Conservation (phyloP, 2,113 vertebrate genomes). For the Lycaon pictus region DNA sequence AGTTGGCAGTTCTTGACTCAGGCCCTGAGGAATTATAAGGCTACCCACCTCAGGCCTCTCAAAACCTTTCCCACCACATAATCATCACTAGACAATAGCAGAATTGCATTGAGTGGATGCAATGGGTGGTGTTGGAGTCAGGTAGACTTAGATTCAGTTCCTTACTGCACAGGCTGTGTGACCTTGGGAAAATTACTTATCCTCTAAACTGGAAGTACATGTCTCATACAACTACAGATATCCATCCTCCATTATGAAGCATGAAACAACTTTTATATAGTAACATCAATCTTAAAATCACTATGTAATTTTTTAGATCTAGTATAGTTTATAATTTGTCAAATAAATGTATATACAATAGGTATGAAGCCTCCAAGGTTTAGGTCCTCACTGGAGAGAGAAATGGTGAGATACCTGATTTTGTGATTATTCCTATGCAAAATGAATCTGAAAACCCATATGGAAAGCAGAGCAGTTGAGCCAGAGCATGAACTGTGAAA, state of each 20-base stretch:
- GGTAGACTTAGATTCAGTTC: not conserved
- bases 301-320: constrained; percentile 31
- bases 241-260: constrained; percentile 20
- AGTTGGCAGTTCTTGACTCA: constrained; percentile 30
- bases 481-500: constrained; percentile 13
- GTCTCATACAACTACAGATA: constrained; percentile 31
- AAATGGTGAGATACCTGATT: constrained; percentile 39
- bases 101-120: not conserved
- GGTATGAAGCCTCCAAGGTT: not conserved
- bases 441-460: constrained; percentile 44
- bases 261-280: constrained; percentile 23
- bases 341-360: constrained; percentile 33
- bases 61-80: not conserved
- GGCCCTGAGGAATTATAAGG: constrained; percentile 28
- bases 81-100: not conserved
- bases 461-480: not conserved
- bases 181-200: constrained; percentile 37
- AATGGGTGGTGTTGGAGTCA: not conserved
- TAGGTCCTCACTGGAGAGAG: constrained; percentile 15
- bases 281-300: constrained; percentile 8
- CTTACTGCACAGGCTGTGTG: not conserved
- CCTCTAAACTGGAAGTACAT: constrained; percentile 9
- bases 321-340: constrained; percentile 38
- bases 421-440: constrained; percentile 65
- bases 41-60: not conserved